Base-by-base conservation (phyloP, 2,113 vertebrate species). In the Oreochromis spilurus region DNA sequence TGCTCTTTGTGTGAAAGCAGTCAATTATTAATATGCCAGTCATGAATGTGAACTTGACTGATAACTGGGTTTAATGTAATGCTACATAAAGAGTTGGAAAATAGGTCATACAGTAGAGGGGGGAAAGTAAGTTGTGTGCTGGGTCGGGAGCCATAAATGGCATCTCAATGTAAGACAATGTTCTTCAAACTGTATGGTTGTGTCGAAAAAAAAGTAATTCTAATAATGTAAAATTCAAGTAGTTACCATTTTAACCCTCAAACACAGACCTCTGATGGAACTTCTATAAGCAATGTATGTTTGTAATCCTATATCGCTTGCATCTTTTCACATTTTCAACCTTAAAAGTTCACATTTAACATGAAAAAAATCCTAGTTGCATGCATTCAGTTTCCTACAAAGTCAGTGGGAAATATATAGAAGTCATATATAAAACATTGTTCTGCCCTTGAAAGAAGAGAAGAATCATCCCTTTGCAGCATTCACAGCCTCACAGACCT, bases 1-100 rank as follows among this genome's bases (percentile, higher is more conserved):
- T 60, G 87, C 81, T 60, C 62, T 86, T 83, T 85, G 72, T 89
- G 82, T 92, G 87, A 86, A 89, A 84, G 86, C 72, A 84, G 60
- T 90, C 72, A 88, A 91, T 90, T 88, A 92, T 92, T 91, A 84
- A 93, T 85, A 82, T 80, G 58, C 81, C 13, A 58, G 87, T 91
- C 79, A 85, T 85, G 86, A 86, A 79, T 50, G 78, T 72, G 84
- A 85, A 87, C 78, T 83, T 91, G 77, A 83, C 55, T 78, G 88
- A 93, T 87, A 89, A 86, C 80, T 87, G 82, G 12, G 43, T 86
- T 53, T 82, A 82, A 89, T 86, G 57, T 60, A 38, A 50, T 57
- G 77, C 81, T 45, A 16, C 81, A 81, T 31, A 34, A 62, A 90
- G 38, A 54, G 89, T 83, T 86, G 77, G 52, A 84, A 91, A 94